Conservation (phyloP, 2,888 invertebrate species). For the Nemurella pictetii region DNA sequence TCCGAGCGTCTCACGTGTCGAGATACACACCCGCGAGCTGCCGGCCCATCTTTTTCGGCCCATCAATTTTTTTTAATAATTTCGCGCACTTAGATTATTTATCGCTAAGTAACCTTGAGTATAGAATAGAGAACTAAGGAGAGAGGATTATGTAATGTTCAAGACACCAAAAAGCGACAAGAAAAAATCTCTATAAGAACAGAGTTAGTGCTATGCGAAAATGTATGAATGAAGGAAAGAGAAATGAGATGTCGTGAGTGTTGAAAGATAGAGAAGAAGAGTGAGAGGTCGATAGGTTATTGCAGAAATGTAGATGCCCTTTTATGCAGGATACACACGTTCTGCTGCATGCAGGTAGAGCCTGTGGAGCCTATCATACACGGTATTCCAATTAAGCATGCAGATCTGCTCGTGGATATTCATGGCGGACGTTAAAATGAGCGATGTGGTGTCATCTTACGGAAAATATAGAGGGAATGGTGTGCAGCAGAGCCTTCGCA, state of each 20-base stretch:
- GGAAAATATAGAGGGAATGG: neutral
- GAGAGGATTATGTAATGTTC: neutral
- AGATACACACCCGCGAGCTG: neutral
- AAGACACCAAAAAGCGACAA: neutral
- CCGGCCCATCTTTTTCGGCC: neutral
- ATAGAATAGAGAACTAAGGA: neutral
- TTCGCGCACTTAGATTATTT: neutral
- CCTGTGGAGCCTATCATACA: slow-evolving; percentile 20
- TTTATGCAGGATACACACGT: slow-evolving; percentile 32
- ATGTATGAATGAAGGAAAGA: slow-evolving; percentile 13
- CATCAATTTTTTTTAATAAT: neutral
- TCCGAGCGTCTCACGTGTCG: neutral
- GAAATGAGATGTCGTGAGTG: slow-evolving; percentile 20
- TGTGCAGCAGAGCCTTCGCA: neutral
- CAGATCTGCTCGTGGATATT: neutral
- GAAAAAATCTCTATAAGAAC: neutral
- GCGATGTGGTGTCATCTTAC: neutral
- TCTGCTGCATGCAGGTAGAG: neutral
- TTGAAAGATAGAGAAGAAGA: slow-evolving; percentile 17
- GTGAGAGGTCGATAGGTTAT: slow-evolving; percentile 32
- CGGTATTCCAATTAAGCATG: slow-evolving; percentile 29
- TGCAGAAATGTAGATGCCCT: slow-evolving; percentile 34
- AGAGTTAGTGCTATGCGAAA: slow-evolving; percentile 4
- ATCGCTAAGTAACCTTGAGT: neutral
- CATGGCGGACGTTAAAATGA: neutral